Conservation (phyloP, 2,888 invertebrate genomes). For the Temnothorax ravouxi region DNA sequence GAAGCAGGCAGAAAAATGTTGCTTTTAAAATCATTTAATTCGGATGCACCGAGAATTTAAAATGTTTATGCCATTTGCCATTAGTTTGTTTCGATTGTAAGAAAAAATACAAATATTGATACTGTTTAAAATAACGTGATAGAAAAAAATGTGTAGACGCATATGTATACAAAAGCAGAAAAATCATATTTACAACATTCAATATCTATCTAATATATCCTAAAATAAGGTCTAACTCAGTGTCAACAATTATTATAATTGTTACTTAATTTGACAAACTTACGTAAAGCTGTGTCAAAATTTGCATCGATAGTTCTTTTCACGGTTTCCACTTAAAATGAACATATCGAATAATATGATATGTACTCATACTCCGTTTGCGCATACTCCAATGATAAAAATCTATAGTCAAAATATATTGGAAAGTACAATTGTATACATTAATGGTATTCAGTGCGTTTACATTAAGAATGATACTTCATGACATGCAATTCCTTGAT, state of each 20-base stretch:
- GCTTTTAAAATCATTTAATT: not conserved
- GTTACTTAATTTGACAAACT: not conserved
- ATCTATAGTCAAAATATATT: slow-evolving; percentile 14
- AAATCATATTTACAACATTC: slow-evolving; percentile 19
- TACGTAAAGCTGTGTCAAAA: not conserved
- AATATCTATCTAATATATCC: not conserved
- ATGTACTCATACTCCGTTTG: slow-evolving; percentile 6
- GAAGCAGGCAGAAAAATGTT: not conserved
- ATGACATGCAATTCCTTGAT: not conserved
- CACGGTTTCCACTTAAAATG: slow-evolving; percentile 11
- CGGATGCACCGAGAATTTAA: not conserved
- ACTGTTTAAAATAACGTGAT: not conserved
- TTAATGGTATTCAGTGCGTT: not conserved
- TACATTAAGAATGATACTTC: not conserved
- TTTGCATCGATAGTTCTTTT: not conserved
- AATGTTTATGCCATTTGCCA: not conserved
- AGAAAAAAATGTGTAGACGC: slow-evolving; percentile 3
- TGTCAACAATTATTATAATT: slow-evolving; percentile 12
- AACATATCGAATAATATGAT: not conserved
- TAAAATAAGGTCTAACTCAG: not conserved
- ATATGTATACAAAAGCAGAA: not conserved
- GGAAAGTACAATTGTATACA: slow-evolving; percentile 6
- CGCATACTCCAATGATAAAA: slow-evolving; percentile 21
- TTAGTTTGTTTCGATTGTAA: not conserved
- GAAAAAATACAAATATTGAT: not conserved